phyloP scores from a whole-genome alignment of 2,888 invertebrate species.

The Acronicta aceris region DNA sequence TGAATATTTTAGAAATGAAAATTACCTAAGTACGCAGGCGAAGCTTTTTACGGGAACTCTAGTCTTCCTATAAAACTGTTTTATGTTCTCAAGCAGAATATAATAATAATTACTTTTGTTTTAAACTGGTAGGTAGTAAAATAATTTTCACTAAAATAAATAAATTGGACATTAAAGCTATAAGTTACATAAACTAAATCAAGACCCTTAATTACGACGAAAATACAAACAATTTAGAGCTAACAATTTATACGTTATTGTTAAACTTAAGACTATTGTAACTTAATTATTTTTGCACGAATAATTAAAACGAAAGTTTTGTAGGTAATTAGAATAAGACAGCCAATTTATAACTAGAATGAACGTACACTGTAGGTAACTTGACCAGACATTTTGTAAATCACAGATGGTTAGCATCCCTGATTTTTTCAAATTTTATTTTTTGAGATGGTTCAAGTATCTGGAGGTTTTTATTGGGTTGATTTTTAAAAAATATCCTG shows the following conservation, averaged over 20 bases:
- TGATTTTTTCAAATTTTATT: too few species aligned
- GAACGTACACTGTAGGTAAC: too few species aligned
- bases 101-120: background rate
- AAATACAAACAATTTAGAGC: slow-evolving; percentile 23
- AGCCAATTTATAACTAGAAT: background rate
- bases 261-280: slow-evolving; percentile 26
- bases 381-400: too few species aligned
- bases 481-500: too few species aligned
- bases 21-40: too few species aligned
- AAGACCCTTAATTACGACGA: slow-evolving; percentile 32
- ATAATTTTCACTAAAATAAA: slow-evolving; percentile 18
- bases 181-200: slow-evolving; percentile 22
- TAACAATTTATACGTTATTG: slow-evolving; percentile 46
- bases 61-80: too few species aligned
- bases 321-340: background rate
- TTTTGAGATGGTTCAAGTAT: too few species aligned
- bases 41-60: too few species aligned
- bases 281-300: slow-evolving; percentile 13
- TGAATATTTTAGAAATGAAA: too few species aligned
- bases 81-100: background rate
- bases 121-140: slow-evolving; percentile 8
- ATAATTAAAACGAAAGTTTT: slow-evolving; percentile 13
- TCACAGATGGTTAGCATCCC: too few species aligned
- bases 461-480: too few species aligned
- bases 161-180: slow-evolving; percentile 30